A percentile compares a stretch with the other conserved stretches of the same genome.
Conservation (phyloP, 2,797 vertebrate species). For the Tapera naevia region DNA sequence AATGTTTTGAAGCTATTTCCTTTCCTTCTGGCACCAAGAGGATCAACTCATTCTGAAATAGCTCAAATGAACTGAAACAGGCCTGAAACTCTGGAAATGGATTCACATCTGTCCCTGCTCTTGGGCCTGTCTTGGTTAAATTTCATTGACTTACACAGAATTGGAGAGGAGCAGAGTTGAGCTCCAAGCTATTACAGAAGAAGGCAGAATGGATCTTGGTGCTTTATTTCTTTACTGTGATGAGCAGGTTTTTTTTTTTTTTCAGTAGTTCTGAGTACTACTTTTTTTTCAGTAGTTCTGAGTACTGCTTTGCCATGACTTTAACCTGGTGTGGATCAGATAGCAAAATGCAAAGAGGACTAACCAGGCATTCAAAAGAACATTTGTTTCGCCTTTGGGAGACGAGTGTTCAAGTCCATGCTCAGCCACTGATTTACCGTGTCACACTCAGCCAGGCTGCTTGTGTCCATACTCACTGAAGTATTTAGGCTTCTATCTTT, state of each 20-base stretch:
- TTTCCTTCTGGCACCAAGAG: not conserved
- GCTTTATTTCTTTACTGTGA: not conserved
- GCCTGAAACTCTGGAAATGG: not conserved
- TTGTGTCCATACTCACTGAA: not conserved
- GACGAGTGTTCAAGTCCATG: not conserved
- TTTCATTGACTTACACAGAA: not conserved
- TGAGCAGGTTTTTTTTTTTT: not conserved
- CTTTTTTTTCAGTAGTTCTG: too few species aligned
- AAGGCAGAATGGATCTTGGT: not conserved
- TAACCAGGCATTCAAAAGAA: not conserved
- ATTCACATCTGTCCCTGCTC: not conserved
- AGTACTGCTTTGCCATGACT: not conserved
- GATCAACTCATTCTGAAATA: not conserved
- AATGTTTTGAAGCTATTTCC: not conserved
- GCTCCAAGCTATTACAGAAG: not conserved
- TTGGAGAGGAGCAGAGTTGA: not conserved
- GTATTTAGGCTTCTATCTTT: too few species aligned
- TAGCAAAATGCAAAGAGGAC: not conserved
- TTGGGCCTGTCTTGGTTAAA: not conserved
- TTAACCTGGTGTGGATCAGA: not conserved
- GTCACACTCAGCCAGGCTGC: not conserved
- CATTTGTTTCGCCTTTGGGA: not conserved
- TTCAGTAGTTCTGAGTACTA: rapidly evolving
- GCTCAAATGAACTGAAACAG: not conserved
- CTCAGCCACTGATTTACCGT: not conserved